Percentiles rank a stretch among this genome's conserved stretches.
Conservation (phyloP, 1,140 invertebrate genomes). For the Charaxes varanes region DNA sequence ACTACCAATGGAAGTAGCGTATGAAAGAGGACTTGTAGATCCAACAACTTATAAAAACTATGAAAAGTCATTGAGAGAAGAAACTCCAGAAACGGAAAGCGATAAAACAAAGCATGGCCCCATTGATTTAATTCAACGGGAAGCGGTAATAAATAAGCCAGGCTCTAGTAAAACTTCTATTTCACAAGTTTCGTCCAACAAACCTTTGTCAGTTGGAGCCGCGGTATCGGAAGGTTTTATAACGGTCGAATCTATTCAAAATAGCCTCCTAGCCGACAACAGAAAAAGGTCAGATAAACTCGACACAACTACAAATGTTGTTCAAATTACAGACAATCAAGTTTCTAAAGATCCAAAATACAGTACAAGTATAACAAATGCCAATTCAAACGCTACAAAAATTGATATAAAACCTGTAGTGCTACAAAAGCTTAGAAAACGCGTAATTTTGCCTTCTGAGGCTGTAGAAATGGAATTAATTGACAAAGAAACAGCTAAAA, state of each 20-base stretch:
- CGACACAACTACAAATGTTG: conserved; percentile 54
- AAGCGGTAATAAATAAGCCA: background rate
- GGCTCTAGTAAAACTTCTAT: conserved; percentile 9
- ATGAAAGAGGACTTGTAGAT: conserved; percentile 86
- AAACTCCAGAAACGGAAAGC: conserved; percentile 75
- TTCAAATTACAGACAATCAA: conserved; percentile 57
- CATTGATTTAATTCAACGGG: conserved; percentile 1
- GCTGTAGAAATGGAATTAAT: conserved; percentile 84
- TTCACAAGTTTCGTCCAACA: conserved; percentile 17
- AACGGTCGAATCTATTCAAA: conserved; percentile 60
- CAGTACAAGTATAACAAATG: conserved; percentile 77
- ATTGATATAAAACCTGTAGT: conserved; percentile 82
- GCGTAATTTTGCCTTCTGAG: conserved; percentile 81
- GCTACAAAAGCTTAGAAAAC: conserved; percentile 86
- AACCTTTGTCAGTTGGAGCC: conserved; percentile 53
- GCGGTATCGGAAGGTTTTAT: conserved; percentile 65
- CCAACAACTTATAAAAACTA: conserved; percentile 75
- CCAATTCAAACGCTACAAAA: conserved; percentile 60
- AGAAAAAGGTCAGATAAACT: conserved; percentile 44
- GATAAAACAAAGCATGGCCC: conserved; percentile 14
- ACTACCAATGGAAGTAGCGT: conserved; percentile 85
- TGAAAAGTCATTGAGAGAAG: conserved; percentile 58
- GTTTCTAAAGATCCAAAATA: conserved; percentile 81
- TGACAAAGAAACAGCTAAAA: conserved; percentile 81
- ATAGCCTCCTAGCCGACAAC: conserved; percentile 47